Percentiles rank a stretch among this genome's conserved stretches.
phyloP scores from a whole-genome alignment of 2,113 vertebrate genomes.

The Pseudopodoces humilis region DNA sequence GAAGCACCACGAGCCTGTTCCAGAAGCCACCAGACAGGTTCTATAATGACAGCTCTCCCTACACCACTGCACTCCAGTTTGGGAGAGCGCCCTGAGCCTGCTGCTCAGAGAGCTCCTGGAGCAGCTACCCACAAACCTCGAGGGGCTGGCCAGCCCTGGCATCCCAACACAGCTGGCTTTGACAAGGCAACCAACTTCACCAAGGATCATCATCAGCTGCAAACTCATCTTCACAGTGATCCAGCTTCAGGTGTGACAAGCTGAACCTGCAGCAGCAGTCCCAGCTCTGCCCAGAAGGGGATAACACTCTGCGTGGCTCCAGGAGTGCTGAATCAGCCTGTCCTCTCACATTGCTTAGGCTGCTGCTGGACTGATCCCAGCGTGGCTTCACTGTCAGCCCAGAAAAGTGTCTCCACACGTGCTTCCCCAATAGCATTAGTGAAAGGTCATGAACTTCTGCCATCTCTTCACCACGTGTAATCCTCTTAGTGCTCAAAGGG shows the following conservation, averaged over 20 bases:
- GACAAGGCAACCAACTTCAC: not conserved
- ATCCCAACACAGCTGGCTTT: not conserved
- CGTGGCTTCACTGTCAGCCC: accelerated
- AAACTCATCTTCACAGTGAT: not conserved
- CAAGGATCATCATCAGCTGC: not conserved
- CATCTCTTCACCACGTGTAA: not conserved
- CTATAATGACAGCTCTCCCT: not conserved
- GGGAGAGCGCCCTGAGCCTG: not conserved
- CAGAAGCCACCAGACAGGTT: not conserved
- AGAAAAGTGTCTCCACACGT: not conserved
- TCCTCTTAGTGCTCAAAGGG: conserved; percentile 43
- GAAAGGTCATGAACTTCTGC: not conserved
- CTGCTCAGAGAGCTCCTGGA: not conserved
- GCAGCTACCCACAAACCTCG: not conserved
- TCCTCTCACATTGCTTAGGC: conserved; percentile 6
- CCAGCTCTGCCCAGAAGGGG: not conserved
- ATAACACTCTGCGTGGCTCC: not conserved
- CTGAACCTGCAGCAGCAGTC: not conserved
- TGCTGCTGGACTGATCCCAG: not conserved
- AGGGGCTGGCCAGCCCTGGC: accelerated
- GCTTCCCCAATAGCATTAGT: conserved; percentile 17
- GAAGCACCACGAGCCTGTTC: not conserved
- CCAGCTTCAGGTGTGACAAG: not conserved
- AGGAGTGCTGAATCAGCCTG: not conserved
- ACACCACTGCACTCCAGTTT: not conserved